These are phyloP conservation scores for Sander lucioperca DNA, from an alignment of 2,113 vertebrate species.

Conservation along the genomic window DNA sequence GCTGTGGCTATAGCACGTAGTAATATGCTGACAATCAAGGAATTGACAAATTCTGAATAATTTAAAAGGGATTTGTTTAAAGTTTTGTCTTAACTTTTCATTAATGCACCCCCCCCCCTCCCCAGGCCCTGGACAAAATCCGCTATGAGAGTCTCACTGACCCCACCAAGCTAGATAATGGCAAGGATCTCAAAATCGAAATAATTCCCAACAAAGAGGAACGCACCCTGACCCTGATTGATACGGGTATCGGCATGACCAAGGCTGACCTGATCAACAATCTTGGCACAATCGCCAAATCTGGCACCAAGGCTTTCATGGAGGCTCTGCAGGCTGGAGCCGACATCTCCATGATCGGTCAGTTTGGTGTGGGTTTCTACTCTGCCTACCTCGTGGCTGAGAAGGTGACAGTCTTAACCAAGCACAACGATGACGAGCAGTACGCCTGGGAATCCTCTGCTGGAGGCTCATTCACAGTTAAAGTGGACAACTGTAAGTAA, in stretches of 20 bases:
- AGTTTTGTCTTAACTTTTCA: background rate
- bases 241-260: conserved; percentile 89
- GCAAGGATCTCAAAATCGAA: conserved; percentile 88
- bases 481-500: conserved; percentile 78
- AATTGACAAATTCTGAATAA: background rate
- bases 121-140: conserved; percentile 87
- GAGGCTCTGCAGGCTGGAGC: conserved; percentile 88
- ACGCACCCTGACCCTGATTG: conserved; percentile 80
- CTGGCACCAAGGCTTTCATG: conserved; percentile 89
- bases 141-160: conserved; percentile 88
- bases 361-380: conserved; percentile 89
- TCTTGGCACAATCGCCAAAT: conserved; percentile 87
- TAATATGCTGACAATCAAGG: background rate
- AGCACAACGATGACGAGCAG: conserved; percentile 89
- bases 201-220: conserved; percentile 83
- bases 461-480: conserved; percentile 87
- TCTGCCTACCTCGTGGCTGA: conserved; percentile 87
- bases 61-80: background rate
- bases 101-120: background rate
- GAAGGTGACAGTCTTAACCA: conserved; percentile 86
- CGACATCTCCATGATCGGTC: conserved; percentile 89
- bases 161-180: conserved; percentile 83
- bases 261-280: conserved; percentile 89
- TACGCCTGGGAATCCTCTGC: conserved; percentile 88
- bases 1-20: background rate